Percentiles rank a stretch among this genome's conserved stretches.
phyloP scores from a whole-genome alignment of 1,140 invertebrate genomes.

The Macrosteles quadrilineatus region DNA sequence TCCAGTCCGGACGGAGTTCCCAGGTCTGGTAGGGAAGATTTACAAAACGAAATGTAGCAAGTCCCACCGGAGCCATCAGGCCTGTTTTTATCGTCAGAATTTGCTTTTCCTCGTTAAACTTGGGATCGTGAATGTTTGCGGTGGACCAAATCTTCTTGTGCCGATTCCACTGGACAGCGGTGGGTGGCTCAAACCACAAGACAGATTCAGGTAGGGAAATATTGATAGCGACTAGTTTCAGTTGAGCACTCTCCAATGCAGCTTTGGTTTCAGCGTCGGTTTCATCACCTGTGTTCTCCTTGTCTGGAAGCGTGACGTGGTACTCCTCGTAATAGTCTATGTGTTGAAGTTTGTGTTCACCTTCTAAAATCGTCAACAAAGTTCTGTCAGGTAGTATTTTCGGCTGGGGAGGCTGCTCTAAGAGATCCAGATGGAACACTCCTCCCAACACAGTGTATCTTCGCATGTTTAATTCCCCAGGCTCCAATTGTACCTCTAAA shows the following conservation, averaged over 20 bases:
- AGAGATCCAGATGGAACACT: slow-evolving; percentile 62
- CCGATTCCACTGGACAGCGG: slow-evolving; percentile 74
- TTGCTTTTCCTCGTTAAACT: slow-evolving; percentile 82
- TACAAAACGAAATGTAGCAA: slow-evolving; percentile 70
- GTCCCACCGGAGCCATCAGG: slow-evolving; percentile 70
- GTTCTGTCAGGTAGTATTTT: slow-evolving; percentile 46
- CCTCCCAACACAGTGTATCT: slow-evolving; percentile 65
- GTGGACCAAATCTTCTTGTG: slow-evolving; percentile 66
- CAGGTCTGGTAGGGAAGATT: slow-evolving; percentile 85
- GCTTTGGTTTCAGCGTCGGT: neutral
- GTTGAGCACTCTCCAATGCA: neutral
- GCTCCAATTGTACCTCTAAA: slow-evolving; percentile 47
- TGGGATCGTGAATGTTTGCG: slow-evolving; percentile 74
- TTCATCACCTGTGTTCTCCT: neutral
- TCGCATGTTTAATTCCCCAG: slow-evolving; percentile 65
- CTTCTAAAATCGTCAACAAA: slow-evolving; percentile 27
- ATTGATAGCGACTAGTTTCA: slow-evolving; percentile 34
- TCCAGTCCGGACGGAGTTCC: slow-evolving; percentile 74
- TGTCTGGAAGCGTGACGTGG: slow-evolving; percentile 24
- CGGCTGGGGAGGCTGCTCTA: slow-evolving; percentile 66
- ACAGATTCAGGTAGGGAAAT: slow-evolving; percentile 69
- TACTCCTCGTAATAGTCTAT: slow-evolving; percentile 22
- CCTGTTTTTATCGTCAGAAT: slow-evolving; percentile 73
- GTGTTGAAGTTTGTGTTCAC: slow-evolving; percentile 21
- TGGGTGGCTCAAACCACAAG: slow-evolving; percentile 81